These are phyloP conservation scores for Chinchilla lanigera DNA, from an alignment of 2,113 vertebrate genomes.

Conservation along the genomic window DNA sequence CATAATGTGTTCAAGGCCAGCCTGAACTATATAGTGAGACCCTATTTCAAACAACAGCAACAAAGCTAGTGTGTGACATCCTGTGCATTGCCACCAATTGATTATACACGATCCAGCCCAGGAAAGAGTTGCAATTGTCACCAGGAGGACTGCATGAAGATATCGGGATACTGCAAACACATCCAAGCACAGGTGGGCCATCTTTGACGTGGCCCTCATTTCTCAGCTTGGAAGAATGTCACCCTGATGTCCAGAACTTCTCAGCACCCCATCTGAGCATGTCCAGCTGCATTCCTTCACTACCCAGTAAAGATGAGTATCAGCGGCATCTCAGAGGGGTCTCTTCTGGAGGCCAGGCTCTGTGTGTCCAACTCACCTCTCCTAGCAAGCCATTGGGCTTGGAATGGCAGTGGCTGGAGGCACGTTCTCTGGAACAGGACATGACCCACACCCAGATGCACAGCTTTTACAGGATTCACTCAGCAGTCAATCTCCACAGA, in stretches of 20 bases:
- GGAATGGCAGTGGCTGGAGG: neutral
- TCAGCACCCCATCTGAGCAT: neutral
- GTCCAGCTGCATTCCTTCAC: neutral
- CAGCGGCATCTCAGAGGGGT: neutral
- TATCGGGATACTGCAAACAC: neutral
- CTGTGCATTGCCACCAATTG: neutral
- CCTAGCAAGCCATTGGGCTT: neutral
- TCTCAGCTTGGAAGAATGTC: neutral
- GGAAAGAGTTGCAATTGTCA: neutral
- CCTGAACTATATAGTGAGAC: neutral
- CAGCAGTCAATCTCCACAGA: neutral
- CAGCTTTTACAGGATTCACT: neutral
- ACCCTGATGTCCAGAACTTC: neutral
- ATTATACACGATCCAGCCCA: neutral
- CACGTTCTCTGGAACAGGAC: neutral
- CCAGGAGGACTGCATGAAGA: neutral
- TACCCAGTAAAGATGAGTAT: neutral
- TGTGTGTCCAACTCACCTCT: neutral
- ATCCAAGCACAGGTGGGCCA: neutral
- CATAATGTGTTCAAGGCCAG: neutral
- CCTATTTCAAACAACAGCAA: neutral
- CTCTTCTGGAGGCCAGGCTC: no score
- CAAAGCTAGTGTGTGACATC: neutral
- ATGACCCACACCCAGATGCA: neutral
- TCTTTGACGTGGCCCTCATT: accelerated